Conservation (phyloP, 2,113 vertebrate species). For the Calonectris borealis region DNA sequence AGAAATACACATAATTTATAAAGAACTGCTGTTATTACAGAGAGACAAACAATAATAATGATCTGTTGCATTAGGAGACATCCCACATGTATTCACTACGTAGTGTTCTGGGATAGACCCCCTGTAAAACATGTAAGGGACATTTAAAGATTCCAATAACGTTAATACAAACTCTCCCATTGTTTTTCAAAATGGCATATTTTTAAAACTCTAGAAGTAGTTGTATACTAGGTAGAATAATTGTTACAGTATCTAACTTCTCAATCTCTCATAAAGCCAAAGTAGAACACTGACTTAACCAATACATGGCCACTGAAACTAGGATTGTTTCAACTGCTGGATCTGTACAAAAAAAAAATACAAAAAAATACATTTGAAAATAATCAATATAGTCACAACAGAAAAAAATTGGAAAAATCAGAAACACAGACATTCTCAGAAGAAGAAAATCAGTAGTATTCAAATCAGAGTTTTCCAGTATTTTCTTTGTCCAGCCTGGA, state of each 20-base stretch:
- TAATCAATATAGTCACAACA: background rate
- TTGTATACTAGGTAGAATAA: background rate
- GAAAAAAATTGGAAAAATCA: background rate
- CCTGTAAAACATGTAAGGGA: background rate
- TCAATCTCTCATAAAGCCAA: background rate
- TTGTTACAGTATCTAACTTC: background rate
- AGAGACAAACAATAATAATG: background rate
- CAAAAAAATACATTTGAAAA: background rate
- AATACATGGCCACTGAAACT: background rate
- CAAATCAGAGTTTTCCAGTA: background rate
- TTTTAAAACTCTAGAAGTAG: background rate
- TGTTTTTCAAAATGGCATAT: background rate
- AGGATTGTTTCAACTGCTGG: background rate
- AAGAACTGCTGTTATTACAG: background rate
- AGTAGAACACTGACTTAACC: background rate
- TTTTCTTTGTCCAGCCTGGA: background rate
- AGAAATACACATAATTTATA: background rate
- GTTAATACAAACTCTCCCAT: background rate
- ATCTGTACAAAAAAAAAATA: background rate
- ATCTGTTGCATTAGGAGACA: background rate
- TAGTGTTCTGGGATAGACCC: background rate
- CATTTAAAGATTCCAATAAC: no score
- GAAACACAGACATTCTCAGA: constrained; percentile 54
- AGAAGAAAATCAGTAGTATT: constrained; percentile 4
- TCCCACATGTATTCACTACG: background rate